Percentiles rank a stretch among this genome's conserved stretches.
These are phyloP conservation scores for Alloscopus bannaensis DNA, from an alignment of 2,888 invertebrate genomes.

Conservation along the genomic window DNA sequence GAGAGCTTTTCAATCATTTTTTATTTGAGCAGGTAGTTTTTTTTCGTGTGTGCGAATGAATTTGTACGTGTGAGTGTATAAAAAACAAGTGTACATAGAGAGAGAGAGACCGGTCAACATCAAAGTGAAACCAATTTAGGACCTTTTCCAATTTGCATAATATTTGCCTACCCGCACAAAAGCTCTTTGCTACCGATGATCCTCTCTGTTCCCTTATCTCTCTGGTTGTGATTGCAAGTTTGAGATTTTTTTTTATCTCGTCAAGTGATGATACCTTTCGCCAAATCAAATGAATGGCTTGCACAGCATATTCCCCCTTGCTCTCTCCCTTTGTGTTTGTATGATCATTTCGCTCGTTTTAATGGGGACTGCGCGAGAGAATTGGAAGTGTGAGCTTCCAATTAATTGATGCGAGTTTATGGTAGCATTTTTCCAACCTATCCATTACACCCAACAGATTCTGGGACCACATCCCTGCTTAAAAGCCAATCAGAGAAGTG, in stretches of 20 bases:
- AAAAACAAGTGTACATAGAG: too few relatives aligned
- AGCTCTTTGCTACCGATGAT: too few relatives aligned
- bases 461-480: conserved; percentile 45
- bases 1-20: too few relatives aligned
- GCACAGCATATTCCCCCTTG: not conserved
- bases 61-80: too few relatives aligned
- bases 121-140: conserved; percentile 72
- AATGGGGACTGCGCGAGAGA: too few relatives aligned
- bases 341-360: too few relatives aligned
- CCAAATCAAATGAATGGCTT: not conserved
- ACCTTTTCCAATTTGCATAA: conserved; percentile 70
- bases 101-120: conserved; percentile 70
- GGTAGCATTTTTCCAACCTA: conserved; percentile 28
- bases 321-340: conserved; percentile 4
- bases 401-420: too few relatives aligned
- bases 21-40: not conserved
- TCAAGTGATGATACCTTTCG: not conserved
- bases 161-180: conserved; percentile 60
- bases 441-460: conserved; percentile 20
- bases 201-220: too few relatives aligned
- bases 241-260: too few relatives aligned
- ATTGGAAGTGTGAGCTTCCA: not conserved
- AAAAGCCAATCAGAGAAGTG: conserved; percentile 40
- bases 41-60: not conserved
- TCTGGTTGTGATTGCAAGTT: too few relatives aligned